phyloP scores from a whole-genome alignment of 2,888 invertebrate species.

The Lumbricus terrestris region DNA sequence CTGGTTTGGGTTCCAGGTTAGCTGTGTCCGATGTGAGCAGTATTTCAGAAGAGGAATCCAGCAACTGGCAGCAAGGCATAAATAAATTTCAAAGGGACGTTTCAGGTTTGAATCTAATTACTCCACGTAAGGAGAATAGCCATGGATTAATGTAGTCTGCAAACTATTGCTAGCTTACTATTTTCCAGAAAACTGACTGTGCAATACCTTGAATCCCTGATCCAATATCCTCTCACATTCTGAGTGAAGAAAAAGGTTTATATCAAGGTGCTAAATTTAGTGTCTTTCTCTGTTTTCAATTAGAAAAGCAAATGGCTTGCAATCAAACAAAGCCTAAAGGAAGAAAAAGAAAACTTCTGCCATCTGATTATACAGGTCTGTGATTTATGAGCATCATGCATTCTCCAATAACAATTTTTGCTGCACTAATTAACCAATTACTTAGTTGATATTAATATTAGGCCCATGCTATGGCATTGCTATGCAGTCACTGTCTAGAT shows the following conservation, averaged over 20 bases:
- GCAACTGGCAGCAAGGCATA: no score
- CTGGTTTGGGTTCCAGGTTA: no score
- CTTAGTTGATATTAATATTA: not conserved
- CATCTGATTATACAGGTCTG: not conserved
- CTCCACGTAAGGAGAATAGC: no score
- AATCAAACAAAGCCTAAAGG: not conserved
- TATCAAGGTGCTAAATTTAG: not conserved
- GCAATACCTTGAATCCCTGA: no score
- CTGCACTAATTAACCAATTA: not conserved
- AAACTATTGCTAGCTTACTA: no score
- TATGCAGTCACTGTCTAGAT: not conserved
- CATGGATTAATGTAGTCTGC: no score
- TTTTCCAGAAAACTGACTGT: no score
- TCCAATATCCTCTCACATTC: no score
- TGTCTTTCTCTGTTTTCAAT: not conserved
- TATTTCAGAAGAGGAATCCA: not conserved
- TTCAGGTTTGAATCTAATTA: not conserved
- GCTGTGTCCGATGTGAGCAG: no score
- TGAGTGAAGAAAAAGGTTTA: no score
- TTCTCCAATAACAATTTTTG: not conserved
- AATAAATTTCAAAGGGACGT: not conserved
- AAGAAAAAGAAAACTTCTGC: slow-evolving; percentile 3
- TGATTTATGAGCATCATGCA: not conserved
- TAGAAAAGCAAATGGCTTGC: not conserved
- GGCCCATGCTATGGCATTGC: no score